These are phyloP conservation scores for Poecilia gillii DNA, from an alignment of 2,797 vertebrate species.

Conservation along the genomic window DNA sequence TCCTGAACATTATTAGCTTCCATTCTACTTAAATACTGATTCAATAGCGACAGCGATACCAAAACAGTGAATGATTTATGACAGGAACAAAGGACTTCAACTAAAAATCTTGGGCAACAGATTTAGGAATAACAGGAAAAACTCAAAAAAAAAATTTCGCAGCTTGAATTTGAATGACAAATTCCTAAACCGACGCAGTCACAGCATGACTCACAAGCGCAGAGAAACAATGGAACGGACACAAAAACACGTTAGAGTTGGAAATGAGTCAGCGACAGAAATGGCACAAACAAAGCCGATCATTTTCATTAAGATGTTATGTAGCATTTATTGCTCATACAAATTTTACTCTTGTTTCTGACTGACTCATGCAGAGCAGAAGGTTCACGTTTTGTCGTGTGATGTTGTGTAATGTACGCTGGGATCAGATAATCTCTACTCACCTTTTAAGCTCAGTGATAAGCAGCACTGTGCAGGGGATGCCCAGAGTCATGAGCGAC, in stretches of 20 bases:
- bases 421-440: constrained; percentile 36
- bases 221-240: not conserved
- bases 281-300: not conserved
- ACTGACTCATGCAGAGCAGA: not conserved
- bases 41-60: not conserved
- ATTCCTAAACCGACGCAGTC: not conserved
- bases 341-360: not conserved
- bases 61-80: not conserved
- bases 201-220: not conserved
- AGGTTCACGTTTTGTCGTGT: not conserved
- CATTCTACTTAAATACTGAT: not conserved
- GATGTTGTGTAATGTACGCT: not conserved
- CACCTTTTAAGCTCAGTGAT: constrained; percentile 94
- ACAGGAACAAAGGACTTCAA: not conserved
- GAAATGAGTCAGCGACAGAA: constrained; percentile 4
- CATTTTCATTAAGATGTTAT: not conserved
- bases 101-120: not conserved
- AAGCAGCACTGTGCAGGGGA: constrained; percentile 93
- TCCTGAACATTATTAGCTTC: not conserved
- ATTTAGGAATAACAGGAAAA: not conserved
- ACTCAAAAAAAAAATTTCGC: not conserved
- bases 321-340: not conserved
- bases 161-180: not conserved
- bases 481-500: constrained; percentile 93
- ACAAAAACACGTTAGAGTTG: not conserved